Evolutionary conservation across 2,113 vertebrate genomes (phyloP), one percentile per base, ranked within the genome.

Genomic region (Zosterops borbonicus): DNA sequence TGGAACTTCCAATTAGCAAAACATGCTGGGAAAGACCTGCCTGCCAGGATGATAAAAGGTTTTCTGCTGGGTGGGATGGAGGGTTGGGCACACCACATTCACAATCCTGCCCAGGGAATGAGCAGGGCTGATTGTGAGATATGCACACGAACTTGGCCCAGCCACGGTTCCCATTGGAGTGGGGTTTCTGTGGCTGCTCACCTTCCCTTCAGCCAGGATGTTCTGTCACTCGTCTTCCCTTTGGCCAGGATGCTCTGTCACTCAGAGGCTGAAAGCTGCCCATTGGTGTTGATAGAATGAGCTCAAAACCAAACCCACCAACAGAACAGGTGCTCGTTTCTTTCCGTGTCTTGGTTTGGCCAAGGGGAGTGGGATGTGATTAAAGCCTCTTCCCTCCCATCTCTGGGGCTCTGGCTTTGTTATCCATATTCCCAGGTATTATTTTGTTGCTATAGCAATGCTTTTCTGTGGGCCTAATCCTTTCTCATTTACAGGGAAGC

Each of bases 1-100:
- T 74, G 69, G 89, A 95, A 77, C 73, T 92, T 90, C 84, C 95
- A 97, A 6, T 96, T 94, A 97, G 79, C 84, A 89, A 97, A 97
- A 85, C 79, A 71, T 58, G 27, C 69, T 81, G 89, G 86, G 93
- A 83, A 90, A 93, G 35, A 14, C 27, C 69, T 86, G 59, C 90
- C 91, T 65, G 56, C 56, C 24, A n/a, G 68, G 83, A 24, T 46
- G 77, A 9, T 39, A 85, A 81, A 97, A 74, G 68, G 33, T 58
- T 63, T 71, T 49, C 59, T 71, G 44, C 67, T 44, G 42, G 19
- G 47, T 28, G 1, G 88, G 94, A 85, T 70, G 92, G 67, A 96
- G 67, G 53, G 22, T 23, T 85, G 41, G 35, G 21, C 50, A 46
- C 41, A 41, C 71, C 21, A 5, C 7, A 2, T 25, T 83, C 89